Evolutionary conservation across 2,888 invertebrate genomes (phyloP), one percentile per base, ranked within the genome.

Genomic region (Thyatira batis): DNA sequence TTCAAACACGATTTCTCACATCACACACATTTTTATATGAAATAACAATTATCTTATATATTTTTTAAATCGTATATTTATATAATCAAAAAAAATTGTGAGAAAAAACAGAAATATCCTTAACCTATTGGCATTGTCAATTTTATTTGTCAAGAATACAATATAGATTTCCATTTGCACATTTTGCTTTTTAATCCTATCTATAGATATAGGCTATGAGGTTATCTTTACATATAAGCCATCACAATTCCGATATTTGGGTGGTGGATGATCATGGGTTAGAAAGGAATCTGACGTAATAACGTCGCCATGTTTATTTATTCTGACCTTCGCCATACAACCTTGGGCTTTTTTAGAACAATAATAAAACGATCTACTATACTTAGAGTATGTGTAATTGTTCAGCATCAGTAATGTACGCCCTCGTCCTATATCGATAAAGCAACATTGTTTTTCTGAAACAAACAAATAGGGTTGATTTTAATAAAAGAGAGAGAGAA

Each of bases 261-360:
- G 51, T 17, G 54, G 54, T 2, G 50, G 46, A 51, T 68, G 68
- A 13, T 52, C 50, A 48, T 68, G 57, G 11, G 53, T 52, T 25
- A 20, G 23, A n/a, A n/a, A n/a, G n/a, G 3, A 20, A 13, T 23
- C n/a, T 61, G 60, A 8, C n/a, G n/a, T n/a, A 53, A 43, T n/a
- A 60, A 56, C 25, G 49, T 55, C n/a, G 57, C 56, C 9, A 44
- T 45, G 20, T 11, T 55, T 45, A 33, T 55, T 52, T 55, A 73
- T 39, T 13, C 60, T 67, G 2, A 69, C 53, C 6, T 65, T 57
- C 3, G 66, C 65, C 50, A 57, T 68, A 17, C 69, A 70, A 0
- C 68, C 68, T 0, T 55, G 28, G 33, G 64, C 63, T 44, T 65
- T 66, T 52, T 64, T 61, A 0, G 65, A 57, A 43, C 58, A 65